A percentile compares a stretch with the other conserved stretches of the same genome.
These are phyloP conservation scores for Hoplias malabaricus DNA, from an alignment of 2,113 vertebrate genomes.

Conservation along the genomic window DNA sequence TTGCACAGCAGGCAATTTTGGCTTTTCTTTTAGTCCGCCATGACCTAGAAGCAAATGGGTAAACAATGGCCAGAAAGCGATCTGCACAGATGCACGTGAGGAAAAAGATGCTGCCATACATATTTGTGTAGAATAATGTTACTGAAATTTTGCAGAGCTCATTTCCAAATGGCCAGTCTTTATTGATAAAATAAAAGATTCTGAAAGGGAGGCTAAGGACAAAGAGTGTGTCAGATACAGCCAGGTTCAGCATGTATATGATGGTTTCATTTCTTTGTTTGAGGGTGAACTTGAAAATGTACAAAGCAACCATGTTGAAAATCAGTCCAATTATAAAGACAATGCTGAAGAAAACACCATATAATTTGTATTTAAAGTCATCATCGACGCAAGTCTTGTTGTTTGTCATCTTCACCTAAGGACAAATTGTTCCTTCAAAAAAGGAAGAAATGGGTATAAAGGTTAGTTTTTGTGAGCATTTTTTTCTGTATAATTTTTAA, in stretches of 20 bases:
- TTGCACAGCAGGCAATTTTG: constrained; percentile 72
- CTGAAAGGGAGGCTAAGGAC: constrained; percentile 84
- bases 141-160: constrained; percentile 82
- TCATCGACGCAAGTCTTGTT: constrained; percentile 73
- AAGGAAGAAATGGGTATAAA: neutral
- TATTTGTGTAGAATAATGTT: constrained; percentile 82
- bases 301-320: constrained; percentile 81
- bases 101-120: constrained; percentile 87
- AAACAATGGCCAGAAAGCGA: constrained; percentile 82
- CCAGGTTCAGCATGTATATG: constrained; percentile 85
- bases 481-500: no score
- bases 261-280: constrained; percentile 83
- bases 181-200: constrained; percentile 79
- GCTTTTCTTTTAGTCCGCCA: constrained; percentile 80
- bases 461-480: constrained; percentile 3
- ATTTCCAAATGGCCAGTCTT: constrained; percentile 80
- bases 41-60: constrained; percentile 80
- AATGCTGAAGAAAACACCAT: constrained; percentile 79
- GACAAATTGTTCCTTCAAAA: neutral
- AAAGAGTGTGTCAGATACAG: constrained; percentile 81
- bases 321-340: constrained; percentile 84
- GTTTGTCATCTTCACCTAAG: constrained; percentile 59
- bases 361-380: constrained; percentile 83
- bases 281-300: constrained; percentile 79
- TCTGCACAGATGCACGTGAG: constrained; percentile 85